Evolutionary conservation across 2,888 invertebrate species (phyloP).

Genomic region (Clivina fossor): DNA sequence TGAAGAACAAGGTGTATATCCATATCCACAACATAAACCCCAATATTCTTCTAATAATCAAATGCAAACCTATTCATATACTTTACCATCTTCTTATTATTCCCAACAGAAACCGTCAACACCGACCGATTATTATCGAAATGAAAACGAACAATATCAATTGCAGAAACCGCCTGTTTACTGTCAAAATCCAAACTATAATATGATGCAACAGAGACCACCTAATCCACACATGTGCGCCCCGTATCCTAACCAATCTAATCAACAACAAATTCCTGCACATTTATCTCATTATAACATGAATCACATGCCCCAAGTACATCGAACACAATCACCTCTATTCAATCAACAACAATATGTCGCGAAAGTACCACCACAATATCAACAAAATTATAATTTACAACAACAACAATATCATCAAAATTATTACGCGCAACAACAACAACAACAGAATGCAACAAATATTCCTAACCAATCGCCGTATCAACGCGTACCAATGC

Average conservation of each 20-base stretch:
- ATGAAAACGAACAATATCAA: background rate
- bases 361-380: conserved; percentile 14
- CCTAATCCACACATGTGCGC: conserved; percentile 41
- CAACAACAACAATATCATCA: conserved; percentile 10
- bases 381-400: conserved; percentile 6
- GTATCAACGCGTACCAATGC: conserved; percentile 40
- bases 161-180: conserved; percentile 25
- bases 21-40: too few species aligned
- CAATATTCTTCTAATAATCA: too few species aligned
- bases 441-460: conserved; percentile 1
- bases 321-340: conserved; percentile 37
- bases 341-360: conserved; percentile 21
- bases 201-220: conserved; percentile 38
- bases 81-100: too few species aligned
- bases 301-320: conserved; percentile 27
- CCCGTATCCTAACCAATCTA: conserved; percentile 45
- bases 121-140: conserved; percentile 3
- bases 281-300: conserved; percentile 1
- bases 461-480: conserved; percentile 33
- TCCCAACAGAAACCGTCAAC: too few species aligned
- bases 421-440: conserved; percentile 25
- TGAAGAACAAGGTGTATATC: too few species aligned
- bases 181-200: conserved; percentile 44
- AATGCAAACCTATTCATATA: too few species aligned
- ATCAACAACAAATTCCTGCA: conserved; percentile 11